Evolutionary conservation across 2,888 invertebrate species (phyloP).

Genomic region (Horisme vitalbata): DNA sequence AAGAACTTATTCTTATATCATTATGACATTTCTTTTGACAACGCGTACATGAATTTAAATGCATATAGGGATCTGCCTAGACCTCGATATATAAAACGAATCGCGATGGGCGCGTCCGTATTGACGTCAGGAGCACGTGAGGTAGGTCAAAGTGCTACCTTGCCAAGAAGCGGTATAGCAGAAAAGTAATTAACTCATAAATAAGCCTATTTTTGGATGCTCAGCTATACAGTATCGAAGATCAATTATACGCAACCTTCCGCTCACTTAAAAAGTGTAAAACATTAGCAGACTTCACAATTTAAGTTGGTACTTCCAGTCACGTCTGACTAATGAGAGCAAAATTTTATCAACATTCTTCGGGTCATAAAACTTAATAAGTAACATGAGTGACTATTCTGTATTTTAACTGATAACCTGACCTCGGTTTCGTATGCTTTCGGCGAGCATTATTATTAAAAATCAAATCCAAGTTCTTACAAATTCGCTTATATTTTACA

Average conservation of each 20-base stretch:
- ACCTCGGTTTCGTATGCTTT: too few species aligned
- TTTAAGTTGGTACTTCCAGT: not conserved
- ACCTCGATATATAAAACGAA: not conserved
- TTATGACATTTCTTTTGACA: too few species aligned
- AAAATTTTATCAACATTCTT: slow-evolving; percentile 12
- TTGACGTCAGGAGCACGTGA: slow-evolving; percentile 53
- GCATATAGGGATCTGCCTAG: too few species aligned
- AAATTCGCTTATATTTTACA: not conserved
- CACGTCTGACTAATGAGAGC: not conserved
- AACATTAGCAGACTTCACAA: not conserved
- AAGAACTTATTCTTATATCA: too few species aligned
- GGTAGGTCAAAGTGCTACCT: slow-evolving; percentile 53
- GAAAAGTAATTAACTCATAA: slow-evolving; percentile 29
- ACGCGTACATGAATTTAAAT: too few species aligned
- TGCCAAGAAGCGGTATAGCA: slow-evolving; percentile 46
- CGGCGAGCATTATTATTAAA: too few species aligned
- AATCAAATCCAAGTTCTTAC: too few species aligned
- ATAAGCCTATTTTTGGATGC: slow-evolving; percentile 24
- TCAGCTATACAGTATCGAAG: slow-evolving; percentile 6
- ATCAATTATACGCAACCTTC: slow-evolving; percentile 8
- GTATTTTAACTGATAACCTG: slow-evolving; percentile 11
- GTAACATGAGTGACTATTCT: too few species aligned
- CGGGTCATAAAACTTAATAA: too few species aligned
- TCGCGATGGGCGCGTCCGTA: slow-evolving; percentile 36
- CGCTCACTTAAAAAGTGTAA: not conserved